phyloP scores from a whole-genome alignment of 2,113 vertebrate genomes.

The Meles meles region DNA sequence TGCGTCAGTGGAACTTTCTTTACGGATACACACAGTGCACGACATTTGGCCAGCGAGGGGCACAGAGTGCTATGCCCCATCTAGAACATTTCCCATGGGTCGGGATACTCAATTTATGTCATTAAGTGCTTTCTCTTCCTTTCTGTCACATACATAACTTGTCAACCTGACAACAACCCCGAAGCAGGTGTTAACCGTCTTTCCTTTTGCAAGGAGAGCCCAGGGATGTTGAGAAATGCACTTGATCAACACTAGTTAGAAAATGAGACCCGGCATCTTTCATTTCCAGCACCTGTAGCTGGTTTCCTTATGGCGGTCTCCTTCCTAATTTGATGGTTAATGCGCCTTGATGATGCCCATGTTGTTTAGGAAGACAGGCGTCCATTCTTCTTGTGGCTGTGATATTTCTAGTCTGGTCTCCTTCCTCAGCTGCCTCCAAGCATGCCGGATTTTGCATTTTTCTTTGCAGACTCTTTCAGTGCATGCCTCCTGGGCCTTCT shows the following conservation, averaged over 20 bases:
- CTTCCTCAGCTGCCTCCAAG: background rate
- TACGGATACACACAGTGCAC: background rate
- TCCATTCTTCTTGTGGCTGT: background rate
- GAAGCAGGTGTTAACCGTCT: too few species aligned
- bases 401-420: background rate
- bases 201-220: background rate
- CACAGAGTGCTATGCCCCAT: background rate
- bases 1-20: background rate
- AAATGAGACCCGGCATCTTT: rapidly evolving
- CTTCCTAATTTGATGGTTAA: background rate
- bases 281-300: rapidly evolving
- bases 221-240: background rate
- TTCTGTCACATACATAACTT: rapidly evolving
- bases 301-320: background rate
- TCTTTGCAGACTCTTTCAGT: too few species aligned
- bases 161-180: background rate
- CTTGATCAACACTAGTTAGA: background rate
- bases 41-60: rapidly evolving
- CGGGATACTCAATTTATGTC: rapidly evolving
- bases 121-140: background rate
- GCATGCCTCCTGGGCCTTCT: background rate
- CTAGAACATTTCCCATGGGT: background rate
- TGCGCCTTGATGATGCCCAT: rapidly evolving
- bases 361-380: background rate
- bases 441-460: background rate